Evolutionary conservation across 2,888 invertebrate species (phyloP), one percentile per base, ranked within the genome.

Genomic region (Thecocarcelia acutangulata): DNA sequence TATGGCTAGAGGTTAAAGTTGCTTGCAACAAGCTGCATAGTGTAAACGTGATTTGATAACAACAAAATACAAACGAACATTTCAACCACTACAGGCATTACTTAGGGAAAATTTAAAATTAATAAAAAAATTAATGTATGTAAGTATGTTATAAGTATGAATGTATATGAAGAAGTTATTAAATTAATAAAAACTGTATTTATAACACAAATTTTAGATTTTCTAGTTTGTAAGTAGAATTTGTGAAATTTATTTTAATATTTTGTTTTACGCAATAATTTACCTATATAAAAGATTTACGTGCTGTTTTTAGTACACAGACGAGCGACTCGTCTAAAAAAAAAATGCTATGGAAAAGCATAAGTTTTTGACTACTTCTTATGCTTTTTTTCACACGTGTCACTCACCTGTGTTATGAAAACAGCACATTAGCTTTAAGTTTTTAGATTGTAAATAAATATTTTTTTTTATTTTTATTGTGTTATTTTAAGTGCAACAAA

Each of bases 61-160:
- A 17, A 48, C 11, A 28, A 15, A 5, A 63, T 50, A 59, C 48
- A 33, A 76, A 81, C 59, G 52, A 80, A 59, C 46, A 81, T 68
- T 73, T 54, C 61, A 78, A 82, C 81, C 72, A 69, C 73, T 82
- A 77, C 81, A 82, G 81, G 82, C 82, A 82, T 74, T 66, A 74
- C 44, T 82, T 82, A 82, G 82, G 82, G 82, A 82, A 56, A 63
- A 21, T 64, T 63, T 69, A 1, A 52, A 59, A 59, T 58, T 58
- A 61, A 61, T 13, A 28, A 63, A 21, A 68, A 42, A 58, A 21
- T 37, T 24, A 63, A n/a, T n/a, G n/a, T n/a, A 28, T 28, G 28
- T 28, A 28, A 6, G 9, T 33, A 33, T 8, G 9, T 9, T 17
- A 44, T 54, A 52, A 61, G 19, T 52, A 19, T 3, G 59, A 12